Conservation (phyloP, 2,888 invertebrate species). For the Leptinotarsa haldemani region DNA sequence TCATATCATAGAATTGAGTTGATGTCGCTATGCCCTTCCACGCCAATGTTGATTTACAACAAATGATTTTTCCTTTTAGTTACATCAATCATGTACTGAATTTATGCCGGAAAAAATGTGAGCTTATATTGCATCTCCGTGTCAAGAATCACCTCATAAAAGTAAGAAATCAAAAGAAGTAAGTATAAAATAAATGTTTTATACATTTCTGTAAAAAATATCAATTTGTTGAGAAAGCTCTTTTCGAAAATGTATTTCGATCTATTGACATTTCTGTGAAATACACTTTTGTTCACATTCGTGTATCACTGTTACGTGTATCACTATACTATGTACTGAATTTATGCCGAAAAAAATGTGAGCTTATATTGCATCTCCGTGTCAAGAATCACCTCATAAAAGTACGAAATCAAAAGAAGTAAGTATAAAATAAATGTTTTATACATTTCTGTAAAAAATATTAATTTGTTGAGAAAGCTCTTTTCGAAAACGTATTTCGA, state of each 20-base stretch:
- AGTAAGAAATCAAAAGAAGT: constrained; percentile 64
- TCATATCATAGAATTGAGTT: no score
- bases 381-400: constrained; percentile 68
- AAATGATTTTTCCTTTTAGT: constrained; percentile 41
- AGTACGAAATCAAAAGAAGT: constrained; percentile 65
- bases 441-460: no score
- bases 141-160: constrained; percentile 68
- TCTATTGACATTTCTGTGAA: no score
- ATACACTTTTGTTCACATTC: no score
- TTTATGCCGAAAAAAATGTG: constrained; percentile 73
- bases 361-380: constrained; percentile 73
- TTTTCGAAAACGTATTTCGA: no score
- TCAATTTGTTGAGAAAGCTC: no score
- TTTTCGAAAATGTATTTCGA: no score
- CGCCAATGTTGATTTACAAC: no score
- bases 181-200: constrained; percentile 46
- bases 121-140: constrained; percentile 78
- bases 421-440: constrained; percentile 46
- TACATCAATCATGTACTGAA: constrained; percentile 66
- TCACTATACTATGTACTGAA: constrained; percentile 71
- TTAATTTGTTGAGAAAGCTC: no score
- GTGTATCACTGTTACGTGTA: no score
- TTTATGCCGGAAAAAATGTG: constrained; percentile 73
- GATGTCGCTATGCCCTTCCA: no score
- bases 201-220: no score